Conservation (phyloP, 2,797 vertebrate genomes). For the Scolopax bukidnonensis region DNA sequence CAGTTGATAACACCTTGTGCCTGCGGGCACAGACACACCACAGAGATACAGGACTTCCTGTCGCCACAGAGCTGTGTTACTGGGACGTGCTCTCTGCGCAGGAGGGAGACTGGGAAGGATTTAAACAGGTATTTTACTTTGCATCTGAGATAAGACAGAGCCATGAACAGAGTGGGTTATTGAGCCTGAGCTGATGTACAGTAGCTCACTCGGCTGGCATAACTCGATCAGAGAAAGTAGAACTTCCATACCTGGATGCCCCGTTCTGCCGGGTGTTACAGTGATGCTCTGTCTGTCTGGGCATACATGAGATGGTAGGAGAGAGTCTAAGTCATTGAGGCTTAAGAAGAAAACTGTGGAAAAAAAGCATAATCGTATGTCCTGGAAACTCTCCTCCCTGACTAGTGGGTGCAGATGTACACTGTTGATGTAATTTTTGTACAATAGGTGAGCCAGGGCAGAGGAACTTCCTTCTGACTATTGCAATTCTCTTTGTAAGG, state of each 20-base stretch:
- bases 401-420: background rate
- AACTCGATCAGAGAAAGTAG: background rate
- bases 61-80: background rate
- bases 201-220: background rate
- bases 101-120: background rate
- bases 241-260: background rate
- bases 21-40: background rate
- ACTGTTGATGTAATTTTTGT: background rate
- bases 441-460: background rate
- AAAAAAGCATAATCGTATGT: background rate
- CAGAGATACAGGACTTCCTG: background rate
- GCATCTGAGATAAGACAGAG: background rate
- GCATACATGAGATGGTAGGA: background rate
- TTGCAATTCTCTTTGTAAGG: background rate
- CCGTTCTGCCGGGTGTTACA: background rate
- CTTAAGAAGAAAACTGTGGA: background rate
- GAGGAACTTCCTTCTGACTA: background rate
- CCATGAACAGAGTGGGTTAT: background rate
- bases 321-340: background rate
- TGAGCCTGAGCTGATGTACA: background rate
- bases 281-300: rapidly evolving
- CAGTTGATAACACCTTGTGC: background rate
- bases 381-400: background rate
- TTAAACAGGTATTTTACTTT: background rate
- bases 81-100: background rate